Percentiles rank a stretch among this genome's conserved stretches.
These are phyloP conservation scores for Crocodylus rhombifer DNA, from an alignment of 2,797 vertebrate species.

Conservation along the genomic window DNA sequence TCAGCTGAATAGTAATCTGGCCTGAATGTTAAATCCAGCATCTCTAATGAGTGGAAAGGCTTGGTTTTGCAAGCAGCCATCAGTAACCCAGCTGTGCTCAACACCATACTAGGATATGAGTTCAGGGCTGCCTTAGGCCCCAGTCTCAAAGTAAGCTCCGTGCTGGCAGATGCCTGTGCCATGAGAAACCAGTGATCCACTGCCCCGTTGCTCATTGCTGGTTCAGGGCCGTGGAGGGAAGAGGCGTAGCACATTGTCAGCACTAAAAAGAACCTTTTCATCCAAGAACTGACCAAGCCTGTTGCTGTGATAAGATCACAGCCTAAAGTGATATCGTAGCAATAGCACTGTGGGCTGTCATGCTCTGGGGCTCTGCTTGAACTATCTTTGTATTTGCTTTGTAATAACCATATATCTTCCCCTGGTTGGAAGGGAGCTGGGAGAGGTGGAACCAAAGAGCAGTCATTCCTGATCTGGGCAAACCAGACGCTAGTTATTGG, in stretches of 20 bases:
- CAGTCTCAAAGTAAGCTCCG: background rate
- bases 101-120: background rate
- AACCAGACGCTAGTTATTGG: background rate
- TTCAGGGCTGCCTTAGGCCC: background rate
- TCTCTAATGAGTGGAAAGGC: background rate
- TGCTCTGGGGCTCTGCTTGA: background rate
- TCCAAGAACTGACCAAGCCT: background rate
- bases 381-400: background rate
- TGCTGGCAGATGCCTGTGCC: background rate
- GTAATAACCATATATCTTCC: background rate
- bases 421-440: background rate
- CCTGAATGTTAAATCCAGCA: background rate
- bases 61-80: too few relatives aligned
- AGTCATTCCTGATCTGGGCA: fast-evolving
- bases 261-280: background rate
- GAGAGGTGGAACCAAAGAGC: background rate
- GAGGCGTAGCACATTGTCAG: background rate
- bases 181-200: background rate
- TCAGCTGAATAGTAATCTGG: background rate
- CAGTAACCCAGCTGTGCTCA: background rate
- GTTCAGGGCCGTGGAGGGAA: background rate
- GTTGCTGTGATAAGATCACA: background rate
- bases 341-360: background rate
- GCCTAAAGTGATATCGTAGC: background rate
- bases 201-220: too few relatives aligned